Percentiles rank a stretch among this genome's conserved stretches.
Conservation (phyloP, 2,888 invertebrate genomes). For the Tanypteryx hageni region DNA sequence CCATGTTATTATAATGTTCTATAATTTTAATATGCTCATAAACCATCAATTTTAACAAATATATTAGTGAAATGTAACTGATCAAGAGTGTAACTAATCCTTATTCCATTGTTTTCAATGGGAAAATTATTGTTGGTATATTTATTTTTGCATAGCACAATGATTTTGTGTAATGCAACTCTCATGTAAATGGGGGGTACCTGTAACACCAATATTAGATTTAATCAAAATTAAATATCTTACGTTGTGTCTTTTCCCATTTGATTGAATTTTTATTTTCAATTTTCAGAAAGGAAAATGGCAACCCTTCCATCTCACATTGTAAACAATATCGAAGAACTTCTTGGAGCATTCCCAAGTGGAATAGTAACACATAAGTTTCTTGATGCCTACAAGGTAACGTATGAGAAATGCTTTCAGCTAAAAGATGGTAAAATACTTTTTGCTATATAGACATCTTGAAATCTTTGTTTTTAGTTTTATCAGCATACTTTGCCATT, state of each 20-base stretch:
- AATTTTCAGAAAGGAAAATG: neutral
- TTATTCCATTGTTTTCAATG: too few relatives aligned
- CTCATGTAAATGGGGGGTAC: too few relatives aligned
- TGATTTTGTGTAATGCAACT: too few relatives aligned
- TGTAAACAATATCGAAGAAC: neutral
- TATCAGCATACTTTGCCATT: neutral
- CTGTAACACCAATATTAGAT: too few relatives aligned
- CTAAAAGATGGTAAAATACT: neutral
- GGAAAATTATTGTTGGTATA: too few relatives aligned
- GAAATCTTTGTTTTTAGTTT: neutral
- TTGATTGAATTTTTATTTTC: neutral
- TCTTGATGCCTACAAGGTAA: constrained; percentile 19
- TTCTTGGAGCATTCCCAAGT: neutral
- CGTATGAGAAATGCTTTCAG: neutral
- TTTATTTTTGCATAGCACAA: too few relatives aligned
- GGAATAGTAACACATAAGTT: constrained; percentile 49
- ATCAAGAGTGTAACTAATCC: too few relatives aligned
- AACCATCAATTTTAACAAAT: too few relatives aligned
- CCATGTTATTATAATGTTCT: too few relatives aligned
- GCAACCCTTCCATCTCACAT: constrained; percentile 19
- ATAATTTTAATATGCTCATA: too few relatives aligned
- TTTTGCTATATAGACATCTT: neutral
- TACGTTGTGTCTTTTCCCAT: neutral
- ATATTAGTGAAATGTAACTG: too few relatives aligned
- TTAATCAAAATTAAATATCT: neutral